Conservation (phyloP, 2,797 vertebrate genomes). For the Sebastes kiyomatsui region DNA sequence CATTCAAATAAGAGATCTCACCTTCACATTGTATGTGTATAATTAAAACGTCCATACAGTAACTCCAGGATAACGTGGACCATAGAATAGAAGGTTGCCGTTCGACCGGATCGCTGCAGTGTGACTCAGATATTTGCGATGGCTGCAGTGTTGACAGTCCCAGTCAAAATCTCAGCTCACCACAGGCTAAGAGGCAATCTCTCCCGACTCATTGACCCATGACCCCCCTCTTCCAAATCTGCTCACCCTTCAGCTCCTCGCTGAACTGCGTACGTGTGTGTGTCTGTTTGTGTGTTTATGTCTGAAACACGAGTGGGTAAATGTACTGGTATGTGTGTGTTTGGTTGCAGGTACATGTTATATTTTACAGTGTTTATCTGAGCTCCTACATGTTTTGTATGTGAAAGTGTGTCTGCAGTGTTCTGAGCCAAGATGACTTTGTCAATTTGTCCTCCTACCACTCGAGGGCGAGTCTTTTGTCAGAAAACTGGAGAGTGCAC, state of each 20-base stretch:
- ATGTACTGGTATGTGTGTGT: not conserved
- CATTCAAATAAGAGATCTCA: not conserved
- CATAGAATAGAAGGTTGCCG: not conserved
- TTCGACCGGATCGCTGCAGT: not conserved
- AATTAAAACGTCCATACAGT: not conserved
- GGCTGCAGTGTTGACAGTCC: not conserved
- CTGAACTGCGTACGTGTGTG: not conserved
- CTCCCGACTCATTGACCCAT: not conserved
- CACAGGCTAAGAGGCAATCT: constrained; percentile 7
- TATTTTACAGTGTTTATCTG: not conserved
- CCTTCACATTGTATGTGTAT: not conserved
- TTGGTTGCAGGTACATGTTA: not conserved
- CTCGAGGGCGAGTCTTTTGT: constrained; percentile 1
- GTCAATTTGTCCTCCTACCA: constrained; percentile 12
- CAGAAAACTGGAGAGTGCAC: not conserved
- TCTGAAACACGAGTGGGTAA: no score
- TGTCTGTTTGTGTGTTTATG: not conserved
- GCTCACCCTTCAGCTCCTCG: not conserved
- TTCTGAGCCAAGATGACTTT: constrained; percentile 5
- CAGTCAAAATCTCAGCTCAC: constrained; percentile 7
- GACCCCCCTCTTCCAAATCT: constrained; percentile 6
- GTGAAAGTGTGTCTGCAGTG: not conserved
- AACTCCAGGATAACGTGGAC: not conserved
- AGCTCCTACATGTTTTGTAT: not conserved
- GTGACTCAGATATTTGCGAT: not conserved